These are phyloP conservation scores for Pedetes capensis DNA, from an alignment of 2,113 vertebrate genomes.

Conservation along the genomic window DNA sequence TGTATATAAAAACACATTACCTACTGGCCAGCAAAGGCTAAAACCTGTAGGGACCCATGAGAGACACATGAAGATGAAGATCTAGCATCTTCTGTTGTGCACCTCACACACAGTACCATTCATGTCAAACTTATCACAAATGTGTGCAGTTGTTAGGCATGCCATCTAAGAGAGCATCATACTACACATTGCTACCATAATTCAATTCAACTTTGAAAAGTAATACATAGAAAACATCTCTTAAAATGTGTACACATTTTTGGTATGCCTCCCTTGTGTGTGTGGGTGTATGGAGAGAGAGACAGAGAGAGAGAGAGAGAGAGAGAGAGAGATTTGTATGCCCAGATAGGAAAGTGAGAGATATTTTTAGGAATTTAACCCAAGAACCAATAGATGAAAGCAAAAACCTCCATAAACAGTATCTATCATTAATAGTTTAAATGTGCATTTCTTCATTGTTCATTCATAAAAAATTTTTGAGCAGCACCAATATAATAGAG, in stretches of 20 bases:
- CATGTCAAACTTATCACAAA: no score
- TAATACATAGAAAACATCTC: no score
- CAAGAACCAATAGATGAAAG: neutral
- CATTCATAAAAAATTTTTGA: neutral
- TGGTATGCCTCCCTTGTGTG: no score
- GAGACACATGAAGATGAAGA: neutral
- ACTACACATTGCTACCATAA: no score
- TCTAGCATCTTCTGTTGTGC: neutral
- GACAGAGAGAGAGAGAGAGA: neutral
- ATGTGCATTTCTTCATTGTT: neutral
- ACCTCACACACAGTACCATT: no score
- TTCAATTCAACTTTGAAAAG: no score
- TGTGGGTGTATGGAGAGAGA: no score
- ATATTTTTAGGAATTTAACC: neutral
- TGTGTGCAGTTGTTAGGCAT: no score
- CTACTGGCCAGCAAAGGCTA: neutral
- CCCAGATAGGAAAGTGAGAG: neutral
- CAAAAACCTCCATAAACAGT: neutral
- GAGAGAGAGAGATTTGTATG: neutral
- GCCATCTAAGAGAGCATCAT: no score
- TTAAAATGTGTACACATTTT: no score
- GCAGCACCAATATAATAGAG: neutral
- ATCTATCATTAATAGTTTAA: neutral
- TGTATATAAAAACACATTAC: neutral
- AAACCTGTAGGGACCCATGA: fast-evolving